A percentile compares a stretch with the other conserved stretches of the same genome.
These are phyloP conservation scores for Lasioglossum malachurum DNA, from an alignment of 2,888 invertebrate species.

Conservation along the genomic window DNA sequence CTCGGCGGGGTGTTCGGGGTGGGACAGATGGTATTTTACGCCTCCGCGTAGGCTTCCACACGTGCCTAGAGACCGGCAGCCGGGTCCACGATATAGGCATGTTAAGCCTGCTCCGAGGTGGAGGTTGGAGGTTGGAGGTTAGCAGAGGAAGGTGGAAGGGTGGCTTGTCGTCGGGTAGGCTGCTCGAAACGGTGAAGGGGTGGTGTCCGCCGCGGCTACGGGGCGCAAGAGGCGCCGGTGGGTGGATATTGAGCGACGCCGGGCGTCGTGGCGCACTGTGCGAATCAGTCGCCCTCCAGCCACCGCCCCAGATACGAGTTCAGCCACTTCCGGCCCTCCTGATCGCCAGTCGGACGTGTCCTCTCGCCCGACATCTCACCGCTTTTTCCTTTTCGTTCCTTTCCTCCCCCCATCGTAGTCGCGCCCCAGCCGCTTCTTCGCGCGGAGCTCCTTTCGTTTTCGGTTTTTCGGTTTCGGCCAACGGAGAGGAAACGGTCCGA, in stretches of 20 bases:
- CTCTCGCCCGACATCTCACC: constrained; percentile 76
- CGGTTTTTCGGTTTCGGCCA: constrained; percentile 7
- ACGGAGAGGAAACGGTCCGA: constrained; percentile 14
- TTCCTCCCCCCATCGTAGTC: not conserved
- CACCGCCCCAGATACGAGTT: constrained; percentile 86
- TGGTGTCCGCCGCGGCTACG: constrained; percentile 41
- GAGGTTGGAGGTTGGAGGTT: constrained; percentile 65
- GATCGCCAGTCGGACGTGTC: constrained; percentile 71
- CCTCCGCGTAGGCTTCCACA: constrained; percentile 63
- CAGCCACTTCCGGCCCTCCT: constrained; percentile 84
- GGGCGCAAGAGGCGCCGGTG: constrained; percentile 74
- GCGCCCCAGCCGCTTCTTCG: constrained; percentile 1
- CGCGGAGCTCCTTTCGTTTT: constrained; percentile 18
- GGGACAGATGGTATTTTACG: constrained; percentile 70
- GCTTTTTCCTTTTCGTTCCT: constrained; percentile 21
- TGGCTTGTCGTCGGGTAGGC: constrained; percentile 69
- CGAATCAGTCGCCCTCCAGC: constrained; percentile 87
- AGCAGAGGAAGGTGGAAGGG: constrained; percentile 62
- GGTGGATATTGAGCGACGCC: constrained; percentile 87
- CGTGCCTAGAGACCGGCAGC: constrained; percentile 70
- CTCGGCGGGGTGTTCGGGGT: constrained; percentile 32
- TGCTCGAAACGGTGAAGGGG: constrained; percentile 40
- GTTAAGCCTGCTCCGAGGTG: constrained; percentile 50
- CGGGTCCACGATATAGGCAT: constrained; percentile 56
- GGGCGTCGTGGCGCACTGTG: constrained; percentile 87